Conservation (phyloP, 2,888 invertebrate genomes). For the Venusia cambrica region DNA sequence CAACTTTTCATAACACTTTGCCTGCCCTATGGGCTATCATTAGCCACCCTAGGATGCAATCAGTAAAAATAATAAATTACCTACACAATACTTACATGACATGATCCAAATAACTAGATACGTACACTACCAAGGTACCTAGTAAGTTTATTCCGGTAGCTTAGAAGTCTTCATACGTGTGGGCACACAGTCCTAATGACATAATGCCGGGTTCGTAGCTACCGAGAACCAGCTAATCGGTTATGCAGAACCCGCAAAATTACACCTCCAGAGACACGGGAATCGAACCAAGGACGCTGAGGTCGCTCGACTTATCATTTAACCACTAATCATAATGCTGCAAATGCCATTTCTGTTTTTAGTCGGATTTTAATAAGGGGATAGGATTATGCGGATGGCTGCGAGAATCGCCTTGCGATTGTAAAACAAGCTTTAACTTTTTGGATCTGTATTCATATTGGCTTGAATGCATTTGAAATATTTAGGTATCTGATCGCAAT, state of each 20-base stretch:
- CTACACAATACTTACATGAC: too few relatives aligned
- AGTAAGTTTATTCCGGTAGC: too few relatives aligned
- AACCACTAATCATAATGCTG: conserved; percentile 71
- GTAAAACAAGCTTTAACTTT: conserved; percentile 7
- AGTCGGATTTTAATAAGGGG: conserved; percentile 69
- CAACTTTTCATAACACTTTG: too few relatives aligned
- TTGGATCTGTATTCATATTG: conserved; percentile 2
- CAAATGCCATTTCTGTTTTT: conserved; percentile 76
- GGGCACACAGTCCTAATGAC: conserved; percentile 62
- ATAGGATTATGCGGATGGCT: conserved; percentile 41
- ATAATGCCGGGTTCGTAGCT: conserved; percentile 68
- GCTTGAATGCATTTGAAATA: neutral
- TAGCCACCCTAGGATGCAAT: too few relatives aligned
- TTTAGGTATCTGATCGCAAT: too few relatives aligned
- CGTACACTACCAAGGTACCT: too few relatives aligned
- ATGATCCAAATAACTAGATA: too few relatives aligned
- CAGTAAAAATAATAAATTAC: too few relatives aligned
- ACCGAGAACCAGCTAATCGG: conserved; percentile 76
- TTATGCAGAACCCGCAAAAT: conserved; percentile 74
- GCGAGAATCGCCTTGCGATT: conserved; percentile 6
- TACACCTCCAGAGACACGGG: conserved; percentile 77
- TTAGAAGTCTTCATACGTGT: conserved; percentile 46
- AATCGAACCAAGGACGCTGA: conserved; percentile 73
- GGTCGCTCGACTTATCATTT: conserved; percentile 77
- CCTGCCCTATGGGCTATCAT: too few relatives aligned